Conservation (phyloP, 2,797 vertebrate genomes). For the Pagetopsis macropterus region DNA sequence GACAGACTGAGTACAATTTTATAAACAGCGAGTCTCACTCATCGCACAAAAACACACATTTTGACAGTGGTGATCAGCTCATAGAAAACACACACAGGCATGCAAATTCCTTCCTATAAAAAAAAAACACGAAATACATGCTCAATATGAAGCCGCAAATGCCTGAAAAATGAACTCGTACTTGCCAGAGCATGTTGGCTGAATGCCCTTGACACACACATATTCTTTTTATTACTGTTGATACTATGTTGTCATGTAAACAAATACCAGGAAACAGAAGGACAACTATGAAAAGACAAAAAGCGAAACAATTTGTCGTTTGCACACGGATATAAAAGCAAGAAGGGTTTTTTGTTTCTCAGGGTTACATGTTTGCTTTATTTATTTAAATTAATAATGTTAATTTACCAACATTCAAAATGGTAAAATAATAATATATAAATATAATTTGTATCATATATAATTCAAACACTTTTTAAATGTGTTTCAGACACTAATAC, state of each 20-base stretch:
- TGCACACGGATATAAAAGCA: too few species aligned
- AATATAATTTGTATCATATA: background rate
- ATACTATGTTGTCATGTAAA: slow-evolving; percentile 52
- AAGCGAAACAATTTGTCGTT: slow-evolving; percentile 16
- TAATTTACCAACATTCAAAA: background rate
- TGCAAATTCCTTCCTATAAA: slow-evolving; percentile 57
- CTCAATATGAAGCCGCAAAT: slow-evolving; percentile 53
- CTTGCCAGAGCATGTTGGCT: slow-evolving; percentile 61
- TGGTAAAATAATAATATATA: background rate
- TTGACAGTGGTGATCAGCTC: slow-evolving; percentile 55
- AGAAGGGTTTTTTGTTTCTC: too few species aligned
- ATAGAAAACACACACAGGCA: slow-evolving; percentile 42
- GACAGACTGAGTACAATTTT: slow-evolving; percentile 63
- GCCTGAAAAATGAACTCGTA: slow-evolving; percentile 56
- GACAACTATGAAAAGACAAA: slow-evolving; percentile 21
- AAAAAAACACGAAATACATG: slow-evolving; percentile 58
- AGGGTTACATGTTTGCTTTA: background rate
- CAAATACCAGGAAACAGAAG: slow-evolving; percentile 45
- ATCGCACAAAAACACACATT: slow-evolving; percentile 55
- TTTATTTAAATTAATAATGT: background rate
- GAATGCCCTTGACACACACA: slow-evolving; percentile 58
- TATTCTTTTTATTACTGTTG: slow-evolving; percentile 53
- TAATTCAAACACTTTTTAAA: background rate
- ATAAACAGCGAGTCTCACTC: slow-evolving; percentile 58
- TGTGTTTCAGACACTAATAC: background rate